Conservation (phyloP, 2,888 invertebrate species). For the Diaphora mendica region DNA sequence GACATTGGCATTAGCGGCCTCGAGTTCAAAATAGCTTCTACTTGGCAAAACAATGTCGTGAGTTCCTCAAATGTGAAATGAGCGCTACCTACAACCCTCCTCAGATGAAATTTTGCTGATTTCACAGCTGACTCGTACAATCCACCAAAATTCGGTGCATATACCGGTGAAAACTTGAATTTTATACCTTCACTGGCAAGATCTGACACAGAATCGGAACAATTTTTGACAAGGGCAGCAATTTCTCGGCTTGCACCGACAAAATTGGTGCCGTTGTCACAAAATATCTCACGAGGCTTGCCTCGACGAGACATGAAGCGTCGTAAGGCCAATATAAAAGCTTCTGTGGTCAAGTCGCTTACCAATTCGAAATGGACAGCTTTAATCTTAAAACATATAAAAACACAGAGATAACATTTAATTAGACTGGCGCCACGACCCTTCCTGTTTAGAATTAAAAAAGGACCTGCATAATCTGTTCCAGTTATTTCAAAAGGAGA, state of each 20-base stretch:
- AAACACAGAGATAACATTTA: neutral
- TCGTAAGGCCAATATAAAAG: neutral
- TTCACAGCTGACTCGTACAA: neutral
- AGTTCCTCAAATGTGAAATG: neutral
- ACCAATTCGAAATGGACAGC: neutral
- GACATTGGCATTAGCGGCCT: neutral
- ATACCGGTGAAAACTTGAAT: neutral
- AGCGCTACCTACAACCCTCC: too few species aligned
- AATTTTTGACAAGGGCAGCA: neutral
- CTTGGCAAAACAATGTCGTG: neutral
- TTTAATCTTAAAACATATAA: neutral
- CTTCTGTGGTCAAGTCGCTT: neutral
- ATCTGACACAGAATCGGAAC: neutral
- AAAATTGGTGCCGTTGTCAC: slow-evolving; percentile 2
- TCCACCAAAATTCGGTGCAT: neutral
- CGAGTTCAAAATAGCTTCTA: neutral
- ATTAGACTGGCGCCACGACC: neutral
- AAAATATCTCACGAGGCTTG: neutral
- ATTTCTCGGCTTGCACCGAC: neutral
- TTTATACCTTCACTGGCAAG: neutral
- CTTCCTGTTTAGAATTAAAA: neutral
- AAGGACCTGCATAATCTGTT: neutral
- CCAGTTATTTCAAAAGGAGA: neutral
- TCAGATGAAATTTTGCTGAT: neutral
- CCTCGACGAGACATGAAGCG: neutral